Evolutionary conservation across 1,140 invertebrate species (phyloP), one percentile per base, ranked within the genome.

Genomic region (Hycleus cichorii): DNA sequence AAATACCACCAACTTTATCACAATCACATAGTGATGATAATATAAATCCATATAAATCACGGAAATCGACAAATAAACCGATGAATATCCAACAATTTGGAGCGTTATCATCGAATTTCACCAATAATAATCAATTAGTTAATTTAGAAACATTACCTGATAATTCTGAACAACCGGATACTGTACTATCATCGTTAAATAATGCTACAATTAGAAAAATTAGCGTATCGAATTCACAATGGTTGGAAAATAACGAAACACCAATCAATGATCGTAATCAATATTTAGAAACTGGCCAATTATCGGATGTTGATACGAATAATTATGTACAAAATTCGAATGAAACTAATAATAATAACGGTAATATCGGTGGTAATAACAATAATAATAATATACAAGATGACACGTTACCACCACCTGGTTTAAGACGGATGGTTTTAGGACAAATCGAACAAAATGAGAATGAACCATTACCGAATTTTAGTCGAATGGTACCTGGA

Each of bases 271-370:
- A 86, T 65, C 75, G 85, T 57, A 85, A 86, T 65, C 82, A 87
- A 67, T 87, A 87, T 71, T 71, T 87, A 53, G 84, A 87, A 73
- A 87, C 85, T 5, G 84, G 83, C 7, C 84, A 86, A 63, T 70
- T 87, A 11, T 83, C 82, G 2, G 81, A 81, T 64, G 76, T 75
- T 11, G 77, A 78, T 66, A 79, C 74, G 58, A 64, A 68, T 10
- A 76, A 77, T 46, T 54, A 42, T 45, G 25, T 49, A 11, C 45
- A 54, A 42, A 18, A 18, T 18, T 40, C n/a, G 55, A 57, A 55
- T 39, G 47, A 43, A 18, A 18, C 18, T 18, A 18, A 18, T 18
- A 18, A 18, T 18, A 18, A 18, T 18, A 18, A 18, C 18, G 18
- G 18, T 18, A 18, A 18, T 18, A 18, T 18, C 18, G 18, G 18